These are phyloP conservation scores for Corvus hawaiiensis DNA, from an alignment of 2,113 vertebrate species.

Conservation along the genomic window DNA sequence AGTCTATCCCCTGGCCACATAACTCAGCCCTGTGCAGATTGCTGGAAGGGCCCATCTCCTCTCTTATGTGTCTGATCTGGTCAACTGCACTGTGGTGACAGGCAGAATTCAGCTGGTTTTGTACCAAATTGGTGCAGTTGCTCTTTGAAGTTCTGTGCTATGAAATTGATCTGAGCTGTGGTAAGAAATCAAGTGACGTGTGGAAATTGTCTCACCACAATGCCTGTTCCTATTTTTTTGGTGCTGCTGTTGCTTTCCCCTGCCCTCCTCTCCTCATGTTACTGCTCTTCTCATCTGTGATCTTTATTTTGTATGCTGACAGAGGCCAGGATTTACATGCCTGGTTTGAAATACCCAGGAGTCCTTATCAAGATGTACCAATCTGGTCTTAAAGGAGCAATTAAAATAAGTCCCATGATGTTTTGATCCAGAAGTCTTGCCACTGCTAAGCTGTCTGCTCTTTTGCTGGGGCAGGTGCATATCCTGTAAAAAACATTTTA, in stretches of 20 bases:
- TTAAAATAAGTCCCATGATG: not conserved
- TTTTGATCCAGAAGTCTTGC: not conserved
- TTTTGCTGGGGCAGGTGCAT: not conserved
- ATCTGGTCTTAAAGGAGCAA: not conserved
- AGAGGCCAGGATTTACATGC: not conserved
- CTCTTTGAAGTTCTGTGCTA: not conserved
- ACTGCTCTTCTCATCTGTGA: not conserved
- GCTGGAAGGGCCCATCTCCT: not conserved
- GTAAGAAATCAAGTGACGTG: not conserved
- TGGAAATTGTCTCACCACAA: not conserved
- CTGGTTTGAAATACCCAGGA: not conserved
- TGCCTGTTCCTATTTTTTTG: not conserved
- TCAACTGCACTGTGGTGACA: not conserved
- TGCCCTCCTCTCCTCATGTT: not conserved
- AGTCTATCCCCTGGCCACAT: not conserved
- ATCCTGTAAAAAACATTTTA: not conserved
- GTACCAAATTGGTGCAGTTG: not conserved
- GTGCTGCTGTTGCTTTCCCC: not conserved
- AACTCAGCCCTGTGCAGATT: not conserved
- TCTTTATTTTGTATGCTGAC: not conserved
- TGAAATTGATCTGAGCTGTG: not conserved
- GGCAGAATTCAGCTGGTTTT: not conserved
- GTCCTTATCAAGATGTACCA: not conserved
- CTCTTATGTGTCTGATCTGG: accelerated
- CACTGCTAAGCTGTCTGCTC: not conserved